Evolutionary conservation across 1,140 invertebrate genomes (phyloP).

Genomic region (Aricia agestis): DNA sequence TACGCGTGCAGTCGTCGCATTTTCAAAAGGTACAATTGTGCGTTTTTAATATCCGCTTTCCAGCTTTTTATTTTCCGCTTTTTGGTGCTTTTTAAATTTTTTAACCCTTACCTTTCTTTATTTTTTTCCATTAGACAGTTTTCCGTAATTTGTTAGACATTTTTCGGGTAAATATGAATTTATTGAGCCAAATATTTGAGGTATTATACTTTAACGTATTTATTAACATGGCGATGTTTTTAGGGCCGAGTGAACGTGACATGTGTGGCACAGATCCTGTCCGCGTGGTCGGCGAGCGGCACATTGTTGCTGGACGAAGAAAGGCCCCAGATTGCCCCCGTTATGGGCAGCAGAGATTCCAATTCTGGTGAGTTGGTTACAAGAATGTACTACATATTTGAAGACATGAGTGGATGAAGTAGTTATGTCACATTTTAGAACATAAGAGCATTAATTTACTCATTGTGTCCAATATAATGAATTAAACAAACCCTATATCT

Average conservation of each 20-base stretch:
- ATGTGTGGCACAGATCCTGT: constrained; percentile 79
- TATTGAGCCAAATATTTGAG: too few species aligned
- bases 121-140: too few species aligned
- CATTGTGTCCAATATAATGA: too few species aligned
- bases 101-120: too few species aligned
- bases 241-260: constrained; percentile 78
- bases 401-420: neutral
- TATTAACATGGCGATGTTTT: neutral
- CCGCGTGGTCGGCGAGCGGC: constrained; percentile 76
- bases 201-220: neutral
- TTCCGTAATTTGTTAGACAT: too few species aligned
- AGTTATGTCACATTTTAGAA: too few species aligned
- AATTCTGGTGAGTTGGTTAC: constrained; percentile 45
- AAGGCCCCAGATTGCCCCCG: constrained; percentile 80
- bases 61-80: constrained; percentile 21
- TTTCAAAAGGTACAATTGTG: constrained; percentile 56
- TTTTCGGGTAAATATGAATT: too few species aligned
- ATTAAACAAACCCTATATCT: too few species aligned
- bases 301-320: constrained; percentile 79
- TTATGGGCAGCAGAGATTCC: constrained; percentile 80
- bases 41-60: constrained; percentile 21
- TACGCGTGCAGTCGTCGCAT: constrained; percentile 66
- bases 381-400: too few species aligned
- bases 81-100: neutral
- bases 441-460: too few species aligned